A percentile compares a stretch with the other conserved stretches of the same genome.
These are phyloP conservation scores for Ataeniobius toweri DNA, from an alignment of 2,797 vertebrate species.

Conservation along the genomic window DNA sequence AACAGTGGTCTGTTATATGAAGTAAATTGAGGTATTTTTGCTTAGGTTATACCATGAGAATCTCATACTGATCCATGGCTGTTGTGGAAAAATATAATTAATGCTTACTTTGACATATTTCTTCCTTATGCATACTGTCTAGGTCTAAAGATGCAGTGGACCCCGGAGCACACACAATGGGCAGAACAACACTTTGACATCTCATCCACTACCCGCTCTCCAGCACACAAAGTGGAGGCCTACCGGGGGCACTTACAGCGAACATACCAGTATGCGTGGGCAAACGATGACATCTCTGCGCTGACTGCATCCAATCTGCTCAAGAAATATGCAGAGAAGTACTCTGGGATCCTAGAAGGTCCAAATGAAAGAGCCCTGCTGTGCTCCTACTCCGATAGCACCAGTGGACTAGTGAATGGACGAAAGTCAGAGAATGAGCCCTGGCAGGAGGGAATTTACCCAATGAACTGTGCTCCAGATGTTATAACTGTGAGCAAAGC, in stretches of 20 bases:
- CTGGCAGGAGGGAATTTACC: slow-evolving; percentile 98
- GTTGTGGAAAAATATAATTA: slow-evolving; percentile 10
- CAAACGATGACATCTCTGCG: slow-evolving; percentile 98
- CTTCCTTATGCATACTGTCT: slow-evolving; percentile 63
- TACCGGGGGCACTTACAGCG: slow-evolving; percentile 97
- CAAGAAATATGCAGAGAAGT: slow-evolving; percentile 99
- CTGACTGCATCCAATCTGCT: slow-evolving; percentile 98
- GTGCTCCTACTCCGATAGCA: slow-evolving; percentile 91
- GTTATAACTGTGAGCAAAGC: slow-evolving; percentile 95
- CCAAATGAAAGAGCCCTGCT: slow-evolving; percentile 91
- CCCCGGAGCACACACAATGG: slow-evolving; percentile 99
- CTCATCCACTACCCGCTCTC: slow-evolving; percentile 96
- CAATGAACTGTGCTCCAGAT: slow-evolving; percentile 97
- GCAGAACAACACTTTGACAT: slow-evolving; percentile 99
- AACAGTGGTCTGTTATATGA: neutral
- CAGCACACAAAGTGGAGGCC: slow-evolving; percentile 98
- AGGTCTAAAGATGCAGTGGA: slow-evolving; percentile 99
- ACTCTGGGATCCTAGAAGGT: slow-evolving; percentile 97
- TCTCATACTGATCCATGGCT: neutral
- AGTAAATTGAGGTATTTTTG: neutral
- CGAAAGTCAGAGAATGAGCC: slow-evolving; percentile 95
- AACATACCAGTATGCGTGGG: slow-evolving; percentile 99
- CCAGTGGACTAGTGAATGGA: slow-evolving; percentile 90
- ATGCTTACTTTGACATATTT: slow-evolving; percentile 58
- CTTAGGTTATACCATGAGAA: neutral